Evolutionary conservation across 2,888 invertebrate species (phyloP).

Genomic region (Ryuthela nishihirai): DNA sequence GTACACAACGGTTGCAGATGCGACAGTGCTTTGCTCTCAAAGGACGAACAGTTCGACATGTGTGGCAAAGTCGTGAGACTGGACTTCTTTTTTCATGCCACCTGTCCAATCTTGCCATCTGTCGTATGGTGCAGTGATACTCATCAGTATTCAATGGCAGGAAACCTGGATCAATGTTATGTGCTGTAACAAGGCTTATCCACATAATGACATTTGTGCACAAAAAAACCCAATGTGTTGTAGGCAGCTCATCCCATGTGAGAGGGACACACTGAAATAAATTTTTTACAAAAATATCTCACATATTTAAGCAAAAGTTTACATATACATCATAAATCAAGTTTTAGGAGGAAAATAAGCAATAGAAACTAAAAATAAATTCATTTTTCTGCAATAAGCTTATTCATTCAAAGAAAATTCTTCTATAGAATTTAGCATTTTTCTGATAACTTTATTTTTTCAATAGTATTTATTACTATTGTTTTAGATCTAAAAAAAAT

Average conservation of each 20-base stretch:
- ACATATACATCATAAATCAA: too few relatives aligned
- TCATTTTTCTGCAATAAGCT: too few relatives aligned
- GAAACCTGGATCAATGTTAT: constrained; percentile 83
- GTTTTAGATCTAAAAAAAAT: too few relatives aligned
- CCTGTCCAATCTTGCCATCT: constrained; percentile 88
- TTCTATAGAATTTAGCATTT: too few relatives aligned
- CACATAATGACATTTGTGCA: constrained; percentile 90
- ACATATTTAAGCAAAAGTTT: too few relatives aligned
- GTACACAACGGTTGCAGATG: constrained; percentile 82
- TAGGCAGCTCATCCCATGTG: constrained; percentile 81
- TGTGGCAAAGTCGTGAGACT: constrained; percentile 70
- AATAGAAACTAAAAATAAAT: too few relatives aligned
- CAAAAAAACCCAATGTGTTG: constrained; percentile 84
- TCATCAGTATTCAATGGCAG: constrained; percentile 84
- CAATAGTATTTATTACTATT: too few relatives aligned
- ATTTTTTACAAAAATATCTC: too few relatives aligned
- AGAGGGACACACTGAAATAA: constrained; percentile 71
- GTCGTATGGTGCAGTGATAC: constrained; percentile 83
- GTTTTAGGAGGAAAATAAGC: too few relatives aligned
- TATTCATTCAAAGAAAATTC: too few relatives aligned
- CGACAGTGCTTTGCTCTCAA: constrained; percentile 87
- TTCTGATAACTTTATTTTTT: too few relatives aligned
- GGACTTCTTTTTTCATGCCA: constrained; percentile 73
- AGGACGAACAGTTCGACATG: constrained; percentile 81
- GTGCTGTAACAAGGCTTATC: constrained; percentile 86